Base-by-base conservation (phyloP, 1,140 invertebrate species). In the Drosophila repleta region DNA sequence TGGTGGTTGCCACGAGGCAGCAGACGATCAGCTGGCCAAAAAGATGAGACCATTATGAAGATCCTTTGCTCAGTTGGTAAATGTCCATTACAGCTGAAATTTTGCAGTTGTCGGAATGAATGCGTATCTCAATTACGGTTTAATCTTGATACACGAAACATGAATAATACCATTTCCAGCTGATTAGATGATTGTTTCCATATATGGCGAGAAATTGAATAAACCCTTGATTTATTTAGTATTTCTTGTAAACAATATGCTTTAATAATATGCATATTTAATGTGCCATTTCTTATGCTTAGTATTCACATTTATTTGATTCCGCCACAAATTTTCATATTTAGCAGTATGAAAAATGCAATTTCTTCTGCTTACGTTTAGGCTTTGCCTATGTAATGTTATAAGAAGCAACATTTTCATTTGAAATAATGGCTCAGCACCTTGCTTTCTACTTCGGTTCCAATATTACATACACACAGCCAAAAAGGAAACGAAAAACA, bases 11-110 rank as follows among this genome's bases (percentile, higher is more conserved):
- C 62, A 61, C 53, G 35, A 49, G 61, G n/a, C n/a, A n/a, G n/a
- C n/a, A n/a, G n/a, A n/a, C n/a, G 35, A 67, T 68, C 65, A 68
- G 65, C 65, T 68, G 65, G 49, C 17, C 45, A 24, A 13, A 26
- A 56, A 48, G 10, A 24, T n/a, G 39, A 10, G 15, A 43, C n/a
- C 51, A 37, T 64, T 53, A 24, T 11, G 20, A 11, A 11, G 17
- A 32, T 43, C 39, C n/a, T 0, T 15, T 8, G 15, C n/a, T 15
- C 11, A 20, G 35, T 4, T 11, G 17, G 5, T 4, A 17, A 15
- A 11, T 35, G 32, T 55, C 10, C 21, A 1, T 41, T 62, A 63
- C 49, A 43, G 61, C 32, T 37, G 32, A 17, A 17, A 53, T 35
- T 35, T 35, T 51, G 48, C 48, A 8, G 18, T 11, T 15, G 8